Base-by-base conservation (phyloP, 2,888 invertebrate species). In the Drosophila birchii region DNA sequence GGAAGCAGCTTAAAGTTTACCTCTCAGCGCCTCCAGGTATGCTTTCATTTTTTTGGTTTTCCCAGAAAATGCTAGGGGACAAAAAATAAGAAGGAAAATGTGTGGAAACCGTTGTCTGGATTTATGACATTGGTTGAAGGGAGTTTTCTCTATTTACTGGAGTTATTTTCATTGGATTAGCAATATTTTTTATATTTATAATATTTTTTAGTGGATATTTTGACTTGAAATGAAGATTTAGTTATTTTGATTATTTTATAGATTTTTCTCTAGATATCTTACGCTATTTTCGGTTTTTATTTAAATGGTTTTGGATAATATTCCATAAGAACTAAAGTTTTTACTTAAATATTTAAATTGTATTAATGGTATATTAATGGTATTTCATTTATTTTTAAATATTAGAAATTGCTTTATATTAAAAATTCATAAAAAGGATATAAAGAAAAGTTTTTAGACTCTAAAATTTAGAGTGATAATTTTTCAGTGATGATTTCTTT, bases 1-100 rank as follows among this genome's bases (percentile, higher is more conserved):
- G 20, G 38, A 41, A 47, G 20, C 61, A 41, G 49, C 64, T 63
- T 66, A 53, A 64, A 57, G 53, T 57, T 72, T 18, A 47, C 26
- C 62, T 45, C n/a, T 53, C 14, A 14, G 36, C 47, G 70, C 70
- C 54, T 44, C 34, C 41, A 56, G 36, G 63, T 53, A 63, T 72
- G 63, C 39, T 62, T 54, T 18, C 7, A 14, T 18, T 62, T 71
- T 71, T 18, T 12, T 0, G 14, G 16, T 1, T 23, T 34, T 34
- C 41, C 5, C 11, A 3, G 23, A 32, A 58, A 43, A 43, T 18
- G 11, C n/a, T 23, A 12, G 12, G 5, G 12, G 23, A 16, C 26
- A 26, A 34, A 51, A 34, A 34, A n/a, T 36, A 36, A 5, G 8
- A 34, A 11, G 11, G 12, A 34, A 34, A 34, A n/a, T 49, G 26